Percentiles rank a stretch among this genome's conserved stretches.
phyloP scores from a whole-genome alignment of 2,888 invertebrate species.

The Hirtodrosophila confusa region DNA sequence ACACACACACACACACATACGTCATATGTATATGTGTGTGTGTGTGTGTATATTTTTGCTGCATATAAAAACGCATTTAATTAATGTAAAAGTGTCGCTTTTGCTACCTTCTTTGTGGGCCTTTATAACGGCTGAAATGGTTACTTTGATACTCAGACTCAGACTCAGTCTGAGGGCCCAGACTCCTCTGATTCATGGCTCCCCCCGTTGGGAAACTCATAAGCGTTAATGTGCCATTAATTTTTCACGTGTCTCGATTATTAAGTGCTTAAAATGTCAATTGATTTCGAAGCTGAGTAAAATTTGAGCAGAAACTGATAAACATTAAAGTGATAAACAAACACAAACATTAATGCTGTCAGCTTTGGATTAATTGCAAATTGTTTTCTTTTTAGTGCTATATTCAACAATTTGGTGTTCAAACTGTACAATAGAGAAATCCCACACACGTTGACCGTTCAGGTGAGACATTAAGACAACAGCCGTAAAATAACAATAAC shows the following conservation, averaged over 20 bases:
- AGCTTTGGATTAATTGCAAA: constrained; percentile 26
- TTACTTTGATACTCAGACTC: constrained; percentile 30
- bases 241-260: constrained; percentile 55
- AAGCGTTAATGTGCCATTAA: constrained; percentile 66
- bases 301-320: constrained; percentile 1
- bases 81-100: constrained; percentile 75
- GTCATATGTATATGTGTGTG: neutral
- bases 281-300: constrained; percentile 33
- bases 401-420: constrained; percentile 21
- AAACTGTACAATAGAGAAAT: constrained; percentile 14
- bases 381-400: constrained; percentile 8
- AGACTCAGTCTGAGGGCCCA: neutral
- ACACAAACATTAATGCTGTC: neutral
- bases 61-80: constrained; percentile 77
- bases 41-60: constrained; percentile 23
- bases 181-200: constrained; percentile 2
- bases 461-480: constrained; percentile 25
- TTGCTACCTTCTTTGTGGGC: constrained; percentile 42
- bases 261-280: constrained; percentile 61
- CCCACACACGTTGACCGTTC: constrained; percentile 13
- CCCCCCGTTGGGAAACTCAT: constrained; percentile 34
- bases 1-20: neutral
- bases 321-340: neutral
- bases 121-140: constrained; percentile 41
- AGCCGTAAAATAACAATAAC: neutral